These are phyloP conservation scores for Zonitis immaculata DNA, from an alignment of 2,888 invertebrate genomes.

Conservation along the genomic window DNA sequence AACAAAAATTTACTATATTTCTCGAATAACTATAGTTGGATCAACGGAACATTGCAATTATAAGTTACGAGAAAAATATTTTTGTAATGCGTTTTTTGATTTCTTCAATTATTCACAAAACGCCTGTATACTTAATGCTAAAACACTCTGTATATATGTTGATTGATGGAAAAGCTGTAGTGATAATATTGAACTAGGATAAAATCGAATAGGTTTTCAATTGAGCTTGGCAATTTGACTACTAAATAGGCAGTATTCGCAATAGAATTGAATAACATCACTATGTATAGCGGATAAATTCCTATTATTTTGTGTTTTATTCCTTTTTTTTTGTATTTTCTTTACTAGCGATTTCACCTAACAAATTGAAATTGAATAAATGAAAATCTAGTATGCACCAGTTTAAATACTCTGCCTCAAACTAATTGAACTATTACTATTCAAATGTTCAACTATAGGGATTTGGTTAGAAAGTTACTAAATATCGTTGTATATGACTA, in stretches of 20 bases:
- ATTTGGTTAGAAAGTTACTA: not conserved
- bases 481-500: not conserved
- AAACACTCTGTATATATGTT: too few species aligned
- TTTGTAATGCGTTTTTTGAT: too few species aligned
- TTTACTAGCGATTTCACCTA: not conserved
- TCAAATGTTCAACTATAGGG: constrained; percentile 1
- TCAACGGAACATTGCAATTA: too few species aligned
- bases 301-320: not conserved
- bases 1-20: too few species aligned
- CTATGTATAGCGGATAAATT: not conserved
- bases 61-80: too few species aligned
- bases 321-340: not conserved
- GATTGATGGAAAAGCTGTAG: too few species aligned
- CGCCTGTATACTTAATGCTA: too few species aligned
- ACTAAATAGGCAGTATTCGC: not conserved
- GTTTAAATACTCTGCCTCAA: constrained; percentile 1
- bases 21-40: too few species aligned
- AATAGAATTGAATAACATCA: not conserved
- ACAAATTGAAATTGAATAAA: constrained; percentile 1
- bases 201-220: not conserved
- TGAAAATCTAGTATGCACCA: not conserved
- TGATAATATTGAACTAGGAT: too few species aligned
- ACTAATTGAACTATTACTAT: constrained; percentile 1
- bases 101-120: too few species aligned
- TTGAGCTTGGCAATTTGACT: not conserved